These are phyloP conservation scores for Zenarchopterus dispar DNA, from an alignment of 2,797 vertebrate species.

Conservation along the genomic window DNA sequence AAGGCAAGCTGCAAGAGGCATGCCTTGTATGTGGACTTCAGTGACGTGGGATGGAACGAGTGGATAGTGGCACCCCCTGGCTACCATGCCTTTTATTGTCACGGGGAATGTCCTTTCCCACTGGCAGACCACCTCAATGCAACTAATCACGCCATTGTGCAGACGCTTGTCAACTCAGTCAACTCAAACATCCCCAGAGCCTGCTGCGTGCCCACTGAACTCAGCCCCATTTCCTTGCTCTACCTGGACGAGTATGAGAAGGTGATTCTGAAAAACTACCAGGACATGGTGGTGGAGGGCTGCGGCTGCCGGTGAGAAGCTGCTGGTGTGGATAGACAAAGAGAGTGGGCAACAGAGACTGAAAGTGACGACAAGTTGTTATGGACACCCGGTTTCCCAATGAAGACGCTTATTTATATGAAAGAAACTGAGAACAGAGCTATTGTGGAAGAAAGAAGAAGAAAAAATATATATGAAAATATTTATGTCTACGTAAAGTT, in stretches of 20 bases:
- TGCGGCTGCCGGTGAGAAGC: conserved; percentile 92
- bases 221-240: conserved; percentile 97
- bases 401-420: conserved; percentile 99
- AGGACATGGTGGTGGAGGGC: conserved; percentile 99
- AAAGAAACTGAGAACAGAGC: conserved; percentile 88
- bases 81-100: conserved; percentile 98
- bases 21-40: conserved; percentile 97
- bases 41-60: conserved; percentile 98
- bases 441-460: conserved; percentile 89
- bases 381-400: conserved; percentile 96
- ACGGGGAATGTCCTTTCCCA: conserved; percentile 97
- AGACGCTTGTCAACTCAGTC: conserved; percentile 98
- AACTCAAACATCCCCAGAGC: conserved; percentile 97
- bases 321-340: conserved; percentile 14
- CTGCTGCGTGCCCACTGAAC: conserved; percentile 97
- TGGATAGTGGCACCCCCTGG: conserved; percentile 99
- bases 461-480: conserved; percentile 97
- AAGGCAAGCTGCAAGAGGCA: conserved; percentile 95
- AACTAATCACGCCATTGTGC: conserved; percentile 98
- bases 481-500: conserved; percentile 98
- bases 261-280: conserved; percentile 98
- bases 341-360: conserved; percentile 44
- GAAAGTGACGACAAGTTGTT: conserved; percentile 71
- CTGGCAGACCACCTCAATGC: conserved; percentile 98
- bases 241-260: conserved; percentile 99